phyloP scores from a whole-genome alignment of 1,140 invertebrate genomes.

The Scaptomyza graminum region DNA sequence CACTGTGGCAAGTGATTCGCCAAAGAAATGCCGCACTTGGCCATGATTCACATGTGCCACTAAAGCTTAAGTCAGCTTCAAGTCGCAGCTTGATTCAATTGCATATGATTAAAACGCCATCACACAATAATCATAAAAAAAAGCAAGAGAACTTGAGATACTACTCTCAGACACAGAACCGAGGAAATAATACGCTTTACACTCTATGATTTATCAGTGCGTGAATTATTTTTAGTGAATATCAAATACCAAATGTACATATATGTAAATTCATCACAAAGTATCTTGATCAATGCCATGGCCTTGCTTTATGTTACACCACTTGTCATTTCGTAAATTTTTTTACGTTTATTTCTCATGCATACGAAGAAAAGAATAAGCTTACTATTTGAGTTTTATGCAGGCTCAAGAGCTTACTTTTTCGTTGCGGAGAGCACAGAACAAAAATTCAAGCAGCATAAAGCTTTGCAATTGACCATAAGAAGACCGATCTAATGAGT shows the following conservation, averaged over 20 bases:
- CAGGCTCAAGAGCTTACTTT: not conserved
- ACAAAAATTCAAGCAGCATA: not conserved
- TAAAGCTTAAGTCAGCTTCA: constrained; percentile 37
- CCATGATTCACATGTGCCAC: constrained; percentile 71
- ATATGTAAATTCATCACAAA: no score
- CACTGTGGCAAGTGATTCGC: constrained; percentile 17
- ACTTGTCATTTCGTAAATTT: no score
- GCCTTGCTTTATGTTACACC: no score
- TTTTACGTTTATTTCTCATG: no score
- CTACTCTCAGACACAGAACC: not conserved
- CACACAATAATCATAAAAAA: constrained; percentile 78
- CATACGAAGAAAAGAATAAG: no score
- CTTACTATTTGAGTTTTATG: no score
- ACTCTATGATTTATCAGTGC: not conserved
- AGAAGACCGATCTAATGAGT: not conserved
- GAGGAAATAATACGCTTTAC: constrained; percentile 19
- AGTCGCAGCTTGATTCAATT: constrained; percentile 34
- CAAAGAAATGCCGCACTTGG: constrained; percentile 51
- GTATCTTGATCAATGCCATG: no score
- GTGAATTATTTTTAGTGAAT: constrained; percentile 1
- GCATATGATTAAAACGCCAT: constrained; percentile 75
- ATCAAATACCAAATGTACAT: not conserved
- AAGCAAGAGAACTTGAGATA: constrained; percentile 22
- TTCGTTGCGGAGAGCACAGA: not conserved
- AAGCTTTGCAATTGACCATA: constrained; percentile 7